These are phyloP conservation scores for Oceanodroma tethys DNA, from an alignment of 2,113 vertebrate genomes.

Conservation along the genomic window DNA sequence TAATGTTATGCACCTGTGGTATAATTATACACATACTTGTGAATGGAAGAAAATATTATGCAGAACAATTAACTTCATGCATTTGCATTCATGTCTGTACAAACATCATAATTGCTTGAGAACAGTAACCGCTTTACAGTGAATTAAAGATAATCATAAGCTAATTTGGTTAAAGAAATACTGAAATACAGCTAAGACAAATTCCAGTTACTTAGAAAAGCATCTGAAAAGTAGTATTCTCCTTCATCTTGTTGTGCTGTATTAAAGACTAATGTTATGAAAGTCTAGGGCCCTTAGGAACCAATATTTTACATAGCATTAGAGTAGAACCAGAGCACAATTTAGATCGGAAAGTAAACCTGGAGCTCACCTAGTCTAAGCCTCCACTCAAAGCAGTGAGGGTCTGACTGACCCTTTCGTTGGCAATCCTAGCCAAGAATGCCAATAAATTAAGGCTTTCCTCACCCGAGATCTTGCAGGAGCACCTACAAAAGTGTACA, in stretches of 20 bases:
- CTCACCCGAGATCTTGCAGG: not conserved
- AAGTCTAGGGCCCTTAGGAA: not conserved
- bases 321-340: not conserved
- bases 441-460: not conserved
- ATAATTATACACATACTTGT: not conserved
- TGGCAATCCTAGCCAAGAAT: not conserved
- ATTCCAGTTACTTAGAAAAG: not conserved
- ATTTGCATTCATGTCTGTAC: not conserved
- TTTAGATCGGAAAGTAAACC: not conserved
- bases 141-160: not conserved
- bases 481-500: not conserved
- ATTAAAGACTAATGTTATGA: too few species aligned
- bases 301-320: not conserved
- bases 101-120: not conserved
- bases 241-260: not conserved
- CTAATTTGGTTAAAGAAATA: not conserved
- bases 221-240: not conserved
- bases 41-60: not conserved
- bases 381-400: too few species aligned
- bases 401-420: not conserved
- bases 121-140: not conserved
- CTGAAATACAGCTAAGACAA: not conserved
- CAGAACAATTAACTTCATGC: not conserved
- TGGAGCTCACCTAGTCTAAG: not conserved
- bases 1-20: not conserved